Evolutionary conservation across 1,140 invertebrate species (phyloP).

Genomic region (Apis dorsata): DNA sequence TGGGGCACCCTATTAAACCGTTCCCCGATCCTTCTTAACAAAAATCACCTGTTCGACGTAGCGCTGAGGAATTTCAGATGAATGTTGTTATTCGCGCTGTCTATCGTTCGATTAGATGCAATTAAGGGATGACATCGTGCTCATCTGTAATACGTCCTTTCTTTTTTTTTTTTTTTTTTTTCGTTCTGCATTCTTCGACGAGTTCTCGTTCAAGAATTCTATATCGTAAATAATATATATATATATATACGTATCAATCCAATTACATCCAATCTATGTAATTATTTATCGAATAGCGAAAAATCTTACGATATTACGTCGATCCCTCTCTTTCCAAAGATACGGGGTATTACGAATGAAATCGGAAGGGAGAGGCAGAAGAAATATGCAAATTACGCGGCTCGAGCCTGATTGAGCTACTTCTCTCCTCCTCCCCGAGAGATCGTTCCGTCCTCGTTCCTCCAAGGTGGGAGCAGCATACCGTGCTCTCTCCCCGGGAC

Average conservation of each 20-base stretch:
- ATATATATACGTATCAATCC: too few species aligned
- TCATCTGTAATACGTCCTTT: neutral
- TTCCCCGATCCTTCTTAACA: neutral
- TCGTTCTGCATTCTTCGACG: neutral
- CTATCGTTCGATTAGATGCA: neutral
- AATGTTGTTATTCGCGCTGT: neutral
- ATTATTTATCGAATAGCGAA: too few species aligned
- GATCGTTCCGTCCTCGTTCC: too few species aligned
- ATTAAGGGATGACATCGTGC: neutral
- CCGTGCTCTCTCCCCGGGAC: slow-evolving; percentile 50
- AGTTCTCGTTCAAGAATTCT: neutral
- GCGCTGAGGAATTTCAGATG: neutral
- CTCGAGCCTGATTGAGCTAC: slow-evolving; percentile 70
- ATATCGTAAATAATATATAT: too few species aligned
- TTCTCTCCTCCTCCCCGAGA: slow-evolving; percentile 45
- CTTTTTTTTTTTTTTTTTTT: neutral
- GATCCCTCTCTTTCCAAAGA: slow-evolving; percentile 10
- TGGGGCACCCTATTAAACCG: slow-evolving; percentile 8
- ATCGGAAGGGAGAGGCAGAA: slow-evolving; percentile 20
- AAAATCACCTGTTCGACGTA: neutral
- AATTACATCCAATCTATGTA: too few species aligned
- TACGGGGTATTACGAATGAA: neutral
- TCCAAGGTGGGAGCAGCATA: neutral
- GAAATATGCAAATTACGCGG: slow-evolving; percentile 74
- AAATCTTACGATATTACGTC: too few species aligned